phyloP scores from a whole-genome alignment of 2,113 vertebrate species.

The Mystacornis crossleyi region DNA sequence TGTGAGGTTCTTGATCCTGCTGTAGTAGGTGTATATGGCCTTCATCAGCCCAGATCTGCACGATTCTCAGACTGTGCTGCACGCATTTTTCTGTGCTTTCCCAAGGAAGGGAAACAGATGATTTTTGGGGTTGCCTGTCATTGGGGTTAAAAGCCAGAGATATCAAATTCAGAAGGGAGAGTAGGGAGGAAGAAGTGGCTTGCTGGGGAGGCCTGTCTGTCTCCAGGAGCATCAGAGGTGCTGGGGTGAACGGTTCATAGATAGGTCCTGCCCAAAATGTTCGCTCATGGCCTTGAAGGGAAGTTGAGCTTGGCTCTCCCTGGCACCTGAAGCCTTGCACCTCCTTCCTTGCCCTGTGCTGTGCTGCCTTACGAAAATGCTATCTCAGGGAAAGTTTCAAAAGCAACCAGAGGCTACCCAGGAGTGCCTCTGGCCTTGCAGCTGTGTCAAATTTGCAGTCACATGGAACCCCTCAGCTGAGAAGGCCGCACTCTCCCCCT shows the following conservation, averaged over 20 bases:
- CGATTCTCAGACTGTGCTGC: no score
- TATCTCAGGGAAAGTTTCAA: not conserved
- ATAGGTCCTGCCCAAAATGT: not conserved
- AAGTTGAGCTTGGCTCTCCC: not conserved
- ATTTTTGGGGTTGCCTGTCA: not conserved
- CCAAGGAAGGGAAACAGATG: not conserved
- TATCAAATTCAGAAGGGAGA: not conserved
- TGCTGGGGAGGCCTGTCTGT: not conserved
- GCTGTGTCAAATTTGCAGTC: not conserved
- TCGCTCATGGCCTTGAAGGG: not conserved
- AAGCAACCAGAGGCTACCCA: not conserved
- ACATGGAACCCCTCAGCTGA: fast-evolving
- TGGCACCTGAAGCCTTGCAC: not conserved
- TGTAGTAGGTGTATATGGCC: not conserved
- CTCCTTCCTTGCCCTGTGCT: not conserved
- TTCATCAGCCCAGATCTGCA: not conserved
- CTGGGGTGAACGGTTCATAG: not conserved
- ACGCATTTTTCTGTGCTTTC: not conserved
- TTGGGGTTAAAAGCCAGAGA: not conserved
- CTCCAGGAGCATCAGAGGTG: not conserved
- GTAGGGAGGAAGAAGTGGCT: not conserved
- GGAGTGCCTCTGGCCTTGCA: not conserved
- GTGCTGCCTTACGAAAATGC: not conserved
- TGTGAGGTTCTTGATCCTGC: not conserved
- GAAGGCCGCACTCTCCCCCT: not conserved